Conservation (phyloP, 2,888 invertebrate species). For the Nebria brevicollis region DNA sequence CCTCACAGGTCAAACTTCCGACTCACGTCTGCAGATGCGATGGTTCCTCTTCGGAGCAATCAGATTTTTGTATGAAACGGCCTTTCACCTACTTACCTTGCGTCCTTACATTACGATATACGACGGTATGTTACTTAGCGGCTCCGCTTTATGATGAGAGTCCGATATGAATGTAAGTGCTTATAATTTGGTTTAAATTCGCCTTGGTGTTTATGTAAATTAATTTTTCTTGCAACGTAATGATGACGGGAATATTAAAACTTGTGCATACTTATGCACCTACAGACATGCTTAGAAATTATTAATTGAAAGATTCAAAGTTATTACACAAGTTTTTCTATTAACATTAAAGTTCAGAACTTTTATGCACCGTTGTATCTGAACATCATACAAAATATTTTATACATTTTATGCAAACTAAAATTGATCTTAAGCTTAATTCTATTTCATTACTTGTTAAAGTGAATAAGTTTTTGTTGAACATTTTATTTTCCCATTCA, state of each 20-base stretch:
- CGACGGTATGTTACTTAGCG: slow-evolving; percentile 31
- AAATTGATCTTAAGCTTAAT: too few species aligned
- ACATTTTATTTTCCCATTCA: too few species aligned
- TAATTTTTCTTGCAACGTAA: slow-evolving; percentile 42
- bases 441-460: too few species aligned
- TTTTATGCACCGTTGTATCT: too few species aligned
- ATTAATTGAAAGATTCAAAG: too few species aligned
- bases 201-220: slow-evolving; percentile 29
- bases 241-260: slow-evolving; percentile 38
- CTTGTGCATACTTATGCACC: neutral
- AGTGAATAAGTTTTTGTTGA: too few species aligned
- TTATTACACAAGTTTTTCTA: too few species aligned
- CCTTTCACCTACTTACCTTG: slow-evolving; percentile 29
- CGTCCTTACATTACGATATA: slow-evolving; percentile 13
- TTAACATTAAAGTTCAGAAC: too few species aligned
- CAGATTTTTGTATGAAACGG: slow-evolving; percentile 11
- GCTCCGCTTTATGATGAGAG: slow-evolving; percentile 27
- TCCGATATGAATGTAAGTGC: slow-evolving; percentile 41
- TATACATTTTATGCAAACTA: too few species aligned
- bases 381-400: too few species aligned
- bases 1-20: slow-evolving; percentile 18
- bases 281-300: too few species aligned
- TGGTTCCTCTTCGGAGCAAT: neutral
- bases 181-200: slow-evolving; percentile 44
- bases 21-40: slow-evolving; percentile 5